Evolutionary conservation across 2,888 invertebrate species (phyloP).

Genomic region (Apotomis betuletana): DNA sequence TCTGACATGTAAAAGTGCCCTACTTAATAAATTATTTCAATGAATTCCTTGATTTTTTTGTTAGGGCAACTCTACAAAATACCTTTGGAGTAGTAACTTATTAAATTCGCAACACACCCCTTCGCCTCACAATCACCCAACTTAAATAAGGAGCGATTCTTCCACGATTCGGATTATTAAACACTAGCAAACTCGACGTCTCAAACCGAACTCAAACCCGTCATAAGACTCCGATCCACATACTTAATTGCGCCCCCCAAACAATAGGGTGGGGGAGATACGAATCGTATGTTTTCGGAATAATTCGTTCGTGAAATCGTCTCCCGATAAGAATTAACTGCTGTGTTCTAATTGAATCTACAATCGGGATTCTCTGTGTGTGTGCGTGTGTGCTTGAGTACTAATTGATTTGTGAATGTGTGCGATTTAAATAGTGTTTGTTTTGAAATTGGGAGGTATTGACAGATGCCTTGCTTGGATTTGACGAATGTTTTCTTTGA

Average conservation of each 20-base stretch:
- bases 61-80: too few species aligned
- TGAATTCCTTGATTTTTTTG: too few species aligned
- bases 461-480: constrained; percentile 5
- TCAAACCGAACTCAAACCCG: constrained; percentile 50
- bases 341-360: constrained; percentile 83
- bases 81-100: too few species aligned
- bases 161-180: constrained; percentile 10
- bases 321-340: constrained; percentile 82
- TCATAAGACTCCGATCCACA: constrained; percentile 58
- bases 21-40: too few species aligned
- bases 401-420: constrained; percentile 31
- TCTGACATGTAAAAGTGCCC: too few species aligned
- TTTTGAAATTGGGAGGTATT: constrained; percentile 20
- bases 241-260: constrained; percentile 75
- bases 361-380: constrained; percentile 76
- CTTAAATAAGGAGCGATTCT: constrained; percentile 5
- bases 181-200: constrained; percentile 26
- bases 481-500: neutral
- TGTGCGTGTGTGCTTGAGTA: constrained; percentile 56
- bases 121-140: neutral
- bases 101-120: neutral
- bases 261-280: constrained; percentile 73
- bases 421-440: constrained; percentile 37
- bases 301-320: constrained; percentile 84
- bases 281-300: constrained; percentile 83